Evolutionary conservation across 1,140 invertebrate genomes (phyloP).

Genomic region (Conus ventricosus): DNA sequence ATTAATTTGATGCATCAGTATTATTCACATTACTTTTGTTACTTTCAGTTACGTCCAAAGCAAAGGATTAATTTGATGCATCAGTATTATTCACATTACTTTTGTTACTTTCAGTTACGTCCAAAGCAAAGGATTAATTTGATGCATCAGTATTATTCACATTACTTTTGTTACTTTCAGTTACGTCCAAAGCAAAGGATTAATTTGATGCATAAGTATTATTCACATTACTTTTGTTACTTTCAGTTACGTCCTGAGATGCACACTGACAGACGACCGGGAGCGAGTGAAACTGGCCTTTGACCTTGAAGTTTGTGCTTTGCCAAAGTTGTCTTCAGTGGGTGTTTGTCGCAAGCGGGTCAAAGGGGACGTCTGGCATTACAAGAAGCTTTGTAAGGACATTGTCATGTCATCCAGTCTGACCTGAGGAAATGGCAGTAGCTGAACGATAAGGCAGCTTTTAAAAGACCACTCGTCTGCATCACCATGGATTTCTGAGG

Average conservation of each 20-base stretch:
- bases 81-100: no score
- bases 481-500: no score
- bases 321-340: constrained; percentile 76
- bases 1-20: no score
- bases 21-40: no score
- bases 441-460: no score
- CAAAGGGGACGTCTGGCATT: constrained; percentile 89
- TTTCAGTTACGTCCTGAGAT: constrained; percentile 55
- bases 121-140: constrained; percentile 75
- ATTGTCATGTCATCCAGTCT: constrained; percentile 77
- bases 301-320: constrained; percentile 86
- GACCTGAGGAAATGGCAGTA: background rate
- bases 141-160: no score
- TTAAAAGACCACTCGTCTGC: no score
- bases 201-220: no score
- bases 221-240: no score
- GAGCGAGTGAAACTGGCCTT: constrained; percentile 81
- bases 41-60: constrained; percentile 71
- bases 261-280: constrained; percentile 77
- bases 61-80: constrained; percentile 57
- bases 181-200: constrained; percentile 75
- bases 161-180: no score
- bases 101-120: no score
- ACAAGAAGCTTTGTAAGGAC: constrained; percentile 90
- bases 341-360: constrained; percentile 86